Evolutionary conservation across 1,140 invertebrate species (phyloP).

Genomic region (Drosophila biarmipes): DNA sequence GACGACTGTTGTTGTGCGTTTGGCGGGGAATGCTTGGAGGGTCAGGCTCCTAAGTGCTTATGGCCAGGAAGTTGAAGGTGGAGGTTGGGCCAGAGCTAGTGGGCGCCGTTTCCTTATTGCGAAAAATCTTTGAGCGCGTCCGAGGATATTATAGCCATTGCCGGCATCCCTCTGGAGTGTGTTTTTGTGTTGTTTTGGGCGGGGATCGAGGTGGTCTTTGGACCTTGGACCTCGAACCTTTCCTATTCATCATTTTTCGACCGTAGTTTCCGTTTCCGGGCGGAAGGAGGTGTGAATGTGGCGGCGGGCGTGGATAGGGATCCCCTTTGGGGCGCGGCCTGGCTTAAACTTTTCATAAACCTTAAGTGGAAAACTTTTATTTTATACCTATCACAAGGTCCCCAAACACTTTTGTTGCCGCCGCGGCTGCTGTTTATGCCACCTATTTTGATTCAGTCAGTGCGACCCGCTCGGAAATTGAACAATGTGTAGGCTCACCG

Average conservation of each 20-base stretch:
- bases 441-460: slow-evolving; percentile 68
- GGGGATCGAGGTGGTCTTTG: neutral
- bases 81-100: neutral
- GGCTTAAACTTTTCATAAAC: slow-evolving; percentile 79
- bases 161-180: slow-evolving; percentile 51
- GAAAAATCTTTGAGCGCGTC: slow-evolving; percentile 53
- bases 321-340: slow-evolving; percentile 3
- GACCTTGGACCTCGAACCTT: neutral
- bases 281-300: slow-evolving; percentile 60
- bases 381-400: slow-evolving; percentile 58
- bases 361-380: slow-evolving; percentile 83
- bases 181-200: slow-evolving; percentile 45
- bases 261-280: slow-evolving; percentile 62
- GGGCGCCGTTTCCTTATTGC: slow-evolving; percentile 55
- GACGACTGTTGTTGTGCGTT: slow-evolving; percentile 25
- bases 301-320: neutral
- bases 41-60: slow-evolving; percentile 58
- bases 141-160: slow-evolving; percentile 58
- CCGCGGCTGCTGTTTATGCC: slow-evolving; percentile 60
- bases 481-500: slow-evolving; percentile 64
- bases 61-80: slow-evolving; percentile 17
- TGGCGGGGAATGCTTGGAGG: slow-evolving; percentile 28
- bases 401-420: slow-evolving; percentile 26
- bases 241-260: slow-evolving; percentile 74
- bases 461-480: slow-evolving; percentile 45